Percentiles rank a stretch among this genome's conserved stretches.
phyloP scores from a whole-genome alignment of 2,113 vertebrate species.

The Ammodytes dubius region DNA sequence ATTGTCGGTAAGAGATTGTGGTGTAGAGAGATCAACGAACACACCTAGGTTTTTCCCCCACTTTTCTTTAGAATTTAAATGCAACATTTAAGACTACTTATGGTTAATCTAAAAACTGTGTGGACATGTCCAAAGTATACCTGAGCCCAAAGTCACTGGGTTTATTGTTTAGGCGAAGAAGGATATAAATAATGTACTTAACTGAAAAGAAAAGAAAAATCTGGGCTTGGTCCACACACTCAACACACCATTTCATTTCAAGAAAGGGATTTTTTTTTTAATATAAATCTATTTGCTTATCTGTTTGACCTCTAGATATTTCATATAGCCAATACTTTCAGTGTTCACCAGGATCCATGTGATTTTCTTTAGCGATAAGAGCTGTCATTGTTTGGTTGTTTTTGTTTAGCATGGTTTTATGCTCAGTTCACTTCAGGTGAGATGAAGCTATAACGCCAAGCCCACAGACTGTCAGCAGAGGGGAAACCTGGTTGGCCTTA shows the following conservation, averaged over 20 bases:
- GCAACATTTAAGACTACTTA: background rate
- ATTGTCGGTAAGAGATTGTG: fast-evolving
- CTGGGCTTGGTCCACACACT: background rate
- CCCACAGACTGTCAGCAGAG: background rate
- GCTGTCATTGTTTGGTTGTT: background rate
- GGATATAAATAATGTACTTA: background rate
- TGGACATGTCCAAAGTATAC: background rate
- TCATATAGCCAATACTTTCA: background rate
- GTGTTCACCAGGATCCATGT: background rate
- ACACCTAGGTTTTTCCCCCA: background rate
- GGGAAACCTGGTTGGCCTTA: too few relatives aligned
- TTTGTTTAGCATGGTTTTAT: background rate
- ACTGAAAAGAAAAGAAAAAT: constrained; percentile 3
- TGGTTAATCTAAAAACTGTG: constrained; percentile 4
- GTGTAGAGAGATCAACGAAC: background rate
- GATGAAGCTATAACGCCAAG: background rate
- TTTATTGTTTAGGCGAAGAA: background rate
- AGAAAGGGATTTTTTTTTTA: background rate
- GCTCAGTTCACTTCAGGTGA: background rate
- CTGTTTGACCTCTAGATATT: background rate
- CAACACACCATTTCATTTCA: constrained; percentile 11
- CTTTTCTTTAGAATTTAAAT: background rate
- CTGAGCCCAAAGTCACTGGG: background rate
- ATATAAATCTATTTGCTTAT: background rate
- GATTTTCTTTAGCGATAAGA: background rate